phyloP scores from a whole-genome alignment of 2,888 invertebrate genomes.

The Anaspis maculata region DNA sequence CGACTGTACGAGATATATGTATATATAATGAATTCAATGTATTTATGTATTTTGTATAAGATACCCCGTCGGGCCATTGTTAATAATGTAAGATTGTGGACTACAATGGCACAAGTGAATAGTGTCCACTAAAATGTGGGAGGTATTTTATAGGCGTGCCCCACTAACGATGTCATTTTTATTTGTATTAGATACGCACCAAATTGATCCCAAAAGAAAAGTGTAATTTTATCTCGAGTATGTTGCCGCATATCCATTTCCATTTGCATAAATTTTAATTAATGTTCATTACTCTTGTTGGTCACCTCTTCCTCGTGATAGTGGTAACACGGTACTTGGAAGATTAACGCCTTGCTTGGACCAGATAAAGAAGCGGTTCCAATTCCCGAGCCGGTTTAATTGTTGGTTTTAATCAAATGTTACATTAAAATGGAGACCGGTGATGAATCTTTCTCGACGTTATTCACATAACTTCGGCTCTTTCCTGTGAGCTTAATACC shows the following conservation, averaged over 20 bases:
- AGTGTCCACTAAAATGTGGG: slow-evolving; percentile 38
- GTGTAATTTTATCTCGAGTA: slow-evolving; percentile 23
- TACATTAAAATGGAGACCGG: no score
- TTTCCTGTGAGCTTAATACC: no score
- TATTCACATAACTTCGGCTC: no score
- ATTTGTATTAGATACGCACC: slow-evolving; percentile 31
- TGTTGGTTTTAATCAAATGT: no score
- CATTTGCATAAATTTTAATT: slow-evolving; percentile 31
- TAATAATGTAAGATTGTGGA: slow-evolving; percentile 42
- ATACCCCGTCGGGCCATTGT: slow-evolving; percentile 43
- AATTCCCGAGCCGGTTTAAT: no score
- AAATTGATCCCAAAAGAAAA: slow-evolving; percentile 34
- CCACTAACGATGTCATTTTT: slow-evolving; percentile 36
- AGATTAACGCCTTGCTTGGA: no score
- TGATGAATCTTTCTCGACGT: no score
- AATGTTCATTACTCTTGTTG: slow-evolving; percentile 27
- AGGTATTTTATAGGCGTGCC: slow-evolving; percentile 36
- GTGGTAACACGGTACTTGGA: no score
- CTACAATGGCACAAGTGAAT: slow-evolving; percentile 39
- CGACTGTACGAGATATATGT: slow-evolving; percentile 39
- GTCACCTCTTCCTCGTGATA: no score
- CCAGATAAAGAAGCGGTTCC: no score
- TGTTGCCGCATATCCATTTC: slow-evolving; percentile 15
- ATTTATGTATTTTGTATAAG: slow-evolving; percentile 45
- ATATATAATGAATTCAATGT: slow-evolving; percentile 45